Conservation (phyloP, 2,113 vertebrate species). For the Heliornis fulica region DNA sequence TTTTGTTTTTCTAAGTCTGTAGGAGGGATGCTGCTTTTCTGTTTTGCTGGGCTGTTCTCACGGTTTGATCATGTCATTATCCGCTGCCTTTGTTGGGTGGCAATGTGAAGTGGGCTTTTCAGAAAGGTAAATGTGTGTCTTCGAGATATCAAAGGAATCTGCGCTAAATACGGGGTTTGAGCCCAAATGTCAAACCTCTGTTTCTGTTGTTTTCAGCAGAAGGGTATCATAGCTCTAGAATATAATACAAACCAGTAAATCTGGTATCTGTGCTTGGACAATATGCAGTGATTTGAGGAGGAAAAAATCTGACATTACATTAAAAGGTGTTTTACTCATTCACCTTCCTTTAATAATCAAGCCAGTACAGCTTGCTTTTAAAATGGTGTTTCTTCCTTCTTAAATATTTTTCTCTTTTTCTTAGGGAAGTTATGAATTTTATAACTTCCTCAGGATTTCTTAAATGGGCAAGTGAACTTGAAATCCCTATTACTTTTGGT, state of each 20-base stretch:
- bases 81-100: not conserved
- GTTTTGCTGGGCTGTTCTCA: not conserved
- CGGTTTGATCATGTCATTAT: not conserved
- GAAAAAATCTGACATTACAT: not conserved
- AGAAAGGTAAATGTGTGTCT: not conserved
- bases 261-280: not conserved
- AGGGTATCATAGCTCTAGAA: not conserved
- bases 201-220: not conserved
- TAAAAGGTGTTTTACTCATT: not conserved
- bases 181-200: not conserved
- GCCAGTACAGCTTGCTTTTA: not conserved
- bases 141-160: not conserved
- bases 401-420: not conserved
- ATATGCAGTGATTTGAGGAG: not conserved
- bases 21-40: not conserved
- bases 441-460: not conserved
- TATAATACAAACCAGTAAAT: not conserved
- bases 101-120: not conserved
- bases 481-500: not conserved
- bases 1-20: not conserved
- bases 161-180: not conserved
- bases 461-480: not conserved
- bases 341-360: not conserved
- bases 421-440: not conserved
- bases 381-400: not conserved